Conservation (phyloP, 2,888 invertebrate species). For the Trisateles emortualis region DNA sequence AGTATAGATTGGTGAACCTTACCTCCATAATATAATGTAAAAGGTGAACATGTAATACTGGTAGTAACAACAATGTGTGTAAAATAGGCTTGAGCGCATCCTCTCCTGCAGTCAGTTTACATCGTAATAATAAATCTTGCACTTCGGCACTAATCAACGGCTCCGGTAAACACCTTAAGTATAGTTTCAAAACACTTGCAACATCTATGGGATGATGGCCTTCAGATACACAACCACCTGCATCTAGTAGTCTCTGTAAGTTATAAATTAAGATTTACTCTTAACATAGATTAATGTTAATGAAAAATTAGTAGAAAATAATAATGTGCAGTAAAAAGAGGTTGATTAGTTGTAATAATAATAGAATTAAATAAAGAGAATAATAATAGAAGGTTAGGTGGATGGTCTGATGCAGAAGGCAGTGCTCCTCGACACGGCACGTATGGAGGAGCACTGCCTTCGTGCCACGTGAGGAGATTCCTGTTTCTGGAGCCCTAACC, state of each 20-base stretch:
- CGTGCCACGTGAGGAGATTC: too few species aligned
- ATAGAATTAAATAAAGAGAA: too few species aligned
- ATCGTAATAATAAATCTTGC: constrained; percentile 92
- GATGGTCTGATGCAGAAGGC: too few species aligned
- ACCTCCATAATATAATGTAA: constrained; percentile 94
- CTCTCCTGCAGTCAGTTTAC: constrained; percentile 86
- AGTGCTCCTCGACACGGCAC: too few species aligned
- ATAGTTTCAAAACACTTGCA: constrained; percentile 94
- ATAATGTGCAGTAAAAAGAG: too few species aligned
- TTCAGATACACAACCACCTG: constrained; percentile 89
- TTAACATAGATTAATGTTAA: not conserved
- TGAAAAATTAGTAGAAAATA: not conserved
- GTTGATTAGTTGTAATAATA: too few species aligned
- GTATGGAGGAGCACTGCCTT: too few species aligned
- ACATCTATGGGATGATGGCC: constrained; percentile 94
- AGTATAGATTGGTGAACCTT: constrained; percentile 27
- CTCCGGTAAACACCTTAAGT: constrained; percentile 94
- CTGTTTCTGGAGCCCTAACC: too few species aligned
- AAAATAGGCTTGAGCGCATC: constrained; percentile 89
- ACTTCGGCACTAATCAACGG: constrained; percentile 92
- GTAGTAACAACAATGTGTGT: constrained; percentile 91
- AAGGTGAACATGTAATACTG: constrained; percentile 92
- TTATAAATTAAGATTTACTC: not conserved
- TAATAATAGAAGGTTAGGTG: too few species aligned
- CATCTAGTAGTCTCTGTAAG: constrained; percentile 89